A percentile compares a stretch with the other conserved stretches of the same genome.
phyloP scores from a whole-genome alignment of 1,140 invertebrate species.

The Eupristina koningsbergeri region DNA sequence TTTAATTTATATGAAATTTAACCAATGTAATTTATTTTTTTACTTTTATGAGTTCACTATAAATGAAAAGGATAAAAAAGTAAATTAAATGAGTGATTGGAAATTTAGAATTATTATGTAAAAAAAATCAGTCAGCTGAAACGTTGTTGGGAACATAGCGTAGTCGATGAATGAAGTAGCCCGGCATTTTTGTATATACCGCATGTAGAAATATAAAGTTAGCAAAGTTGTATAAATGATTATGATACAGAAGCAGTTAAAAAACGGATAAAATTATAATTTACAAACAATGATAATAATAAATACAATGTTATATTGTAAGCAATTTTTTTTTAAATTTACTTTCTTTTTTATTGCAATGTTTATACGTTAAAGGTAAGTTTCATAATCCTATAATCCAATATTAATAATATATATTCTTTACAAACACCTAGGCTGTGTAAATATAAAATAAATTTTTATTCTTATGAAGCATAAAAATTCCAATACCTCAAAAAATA shows the following conservation, averaged over 20 bases:
- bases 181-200: constrained; percentile 62
- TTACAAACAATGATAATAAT: constrained; percentile 67
- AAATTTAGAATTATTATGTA: constrained; percentile 45
- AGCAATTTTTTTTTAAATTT: background rate
- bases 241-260: constrained; percentile 57
- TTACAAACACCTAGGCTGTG: background rate
- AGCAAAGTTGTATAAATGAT: constrained; percentile 62
- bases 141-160: constrained; percentile 58
- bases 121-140: constrained; percentile 41
- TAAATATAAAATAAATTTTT: no score
- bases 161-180: constrained; percentile 59
- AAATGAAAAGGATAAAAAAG: background rate
- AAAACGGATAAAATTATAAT: constrained; percentile 63
- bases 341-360: background rate
- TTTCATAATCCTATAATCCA: background rate
- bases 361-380: background rate
- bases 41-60: constrained; percentile 10
- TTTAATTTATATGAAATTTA: no score
- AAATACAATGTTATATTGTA: constrained; percentile 70
- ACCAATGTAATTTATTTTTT: no score
- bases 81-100: constrained; percentile 28
- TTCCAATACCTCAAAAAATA: no score
- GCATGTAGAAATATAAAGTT: constrained; percentile 54
- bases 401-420: background rate
- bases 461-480: no score